Percentiles rank a stretch among this genome's conserved stretches.
These are phyloP conservation scores for Sula dactylatra DNA, from an alignment of 2,113 vertebrate species.

Conservation along the genomic window DNA sequence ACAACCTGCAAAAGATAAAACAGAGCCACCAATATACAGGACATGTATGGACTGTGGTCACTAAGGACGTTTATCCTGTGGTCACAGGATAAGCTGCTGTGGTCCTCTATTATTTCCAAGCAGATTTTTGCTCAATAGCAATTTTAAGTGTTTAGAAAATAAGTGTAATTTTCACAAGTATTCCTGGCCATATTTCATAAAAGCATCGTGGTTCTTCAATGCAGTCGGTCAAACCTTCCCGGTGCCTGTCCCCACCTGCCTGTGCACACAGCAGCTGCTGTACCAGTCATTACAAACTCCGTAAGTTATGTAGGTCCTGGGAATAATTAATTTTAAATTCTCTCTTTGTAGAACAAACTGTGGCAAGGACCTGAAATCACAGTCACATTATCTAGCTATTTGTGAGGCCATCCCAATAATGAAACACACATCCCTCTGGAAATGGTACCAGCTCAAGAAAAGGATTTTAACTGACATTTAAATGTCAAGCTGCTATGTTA, in stretches of 20 bases:
- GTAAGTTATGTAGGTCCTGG: background rate
- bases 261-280: background rate
- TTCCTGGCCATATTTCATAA: background rate
- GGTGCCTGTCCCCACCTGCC: background rate
- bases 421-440: background rate
- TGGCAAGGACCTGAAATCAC: background rate
- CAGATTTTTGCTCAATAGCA: background rate
- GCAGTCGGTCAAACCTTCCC: background rate
- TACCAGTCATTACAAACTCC: background rate
- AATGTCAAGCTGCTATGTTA: constrained; percentile 63
- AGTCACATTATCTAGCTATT: background rate
- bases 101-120: background rate
- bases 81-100: background rate
- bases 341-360: background rate
- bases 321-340: constrained; percentile 2
- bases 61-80: background rate
- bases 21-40: background rate
- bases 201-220: rapidly evolving
- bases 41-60: background rate
- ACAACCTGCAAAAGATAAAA: background rate
- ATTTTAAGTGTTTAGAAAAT: background rate
- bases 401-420: background rate
- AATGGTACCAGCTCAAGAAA: constrained; percentile 22
- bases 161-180: background rate
- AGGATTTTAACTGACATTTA: constrained; percentile 71